Percentiles rank a stretch among this genome's conserved stretches.
Conservation (phyloP, 2,888 invertebrate species). For the Buathra laborator region DNA sequence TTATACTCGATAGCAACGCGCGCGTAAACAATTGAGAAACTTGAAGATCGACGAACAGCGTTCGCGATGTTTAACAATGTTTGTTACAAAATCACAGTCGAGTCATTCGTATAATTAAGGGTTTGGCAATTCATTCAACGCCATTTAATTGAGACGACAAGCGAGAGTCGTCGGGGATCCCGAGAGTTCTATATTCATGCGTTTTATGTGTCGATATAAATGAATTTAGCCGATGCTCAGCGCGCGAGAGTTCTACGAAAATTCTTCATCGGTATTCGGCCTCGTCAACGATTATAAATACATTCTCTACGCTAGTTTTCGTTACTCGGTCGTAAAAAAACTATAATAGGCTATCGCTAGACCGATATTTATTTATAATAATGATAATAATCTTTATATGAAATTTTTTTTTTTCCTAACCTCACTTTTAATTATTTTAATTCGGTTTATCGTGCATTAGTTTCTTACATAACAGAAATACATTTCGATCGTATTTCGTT, state of each 20-base stretch:
- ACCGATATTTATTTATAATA: not conserved
- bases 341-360: not conserved
- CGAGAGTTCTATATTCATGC: not conserved
- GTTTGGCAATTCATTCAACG: not conserved
- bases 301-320: not conserved
- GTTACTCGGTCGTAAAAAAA: not conserved
- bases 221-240: constrained; percentile 33
- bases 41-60: not conserved
- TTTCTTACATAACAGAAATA: not conserved
- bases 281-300: constrained; percentile 17
- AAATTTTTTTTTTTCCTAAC: no score
- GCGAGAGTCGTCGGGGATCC: not conserved
- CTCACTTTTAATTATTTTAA: not conserved
- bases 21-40: not conserved
- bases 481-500: no score
- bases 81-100: not conserved
- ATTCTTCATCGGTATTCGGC: constrained; percentile 29
- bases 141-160: not conserved
- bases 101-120: not conserved
- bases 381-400: not conserved
- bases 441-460: not conserved
- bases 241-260: constrained; percentile 22
- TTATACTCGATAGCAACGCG: not conserved
- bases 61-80: not conserved
- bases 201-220: constrained; percentile 51